These are phyloP conservation scores for Argyresthia goedartella DNA, from an alignment of 2,888 invertebrate species.

Conservation along the genomic window DNA sequence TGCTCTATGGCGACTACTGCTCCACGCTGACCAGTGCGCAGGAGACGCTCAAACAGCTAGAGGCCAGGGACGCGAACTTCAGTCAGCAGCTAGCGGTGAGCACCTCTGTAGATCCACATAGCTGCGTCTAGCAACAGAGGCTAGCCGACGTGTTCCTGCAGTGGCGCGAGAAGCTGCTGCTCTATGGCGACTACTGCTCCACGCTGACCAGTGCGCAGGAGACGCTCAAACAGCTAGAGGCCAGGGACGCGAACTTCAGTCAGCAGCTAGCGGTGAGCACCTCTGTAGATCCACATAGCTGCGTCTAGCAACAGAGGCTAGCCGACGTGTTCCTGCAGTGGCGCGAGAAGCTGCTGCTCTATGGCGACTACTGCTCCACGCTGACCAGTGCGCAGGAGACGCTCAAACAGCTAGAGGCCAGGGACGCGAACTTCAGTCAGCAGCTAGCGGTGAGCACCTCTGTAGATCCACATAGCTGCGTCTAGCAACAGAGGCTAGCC, in stretches of 20 bases:
- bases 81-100: slow-evolving; percentile 78
- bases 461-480: slow-evolving; percentile 73
- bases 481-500: slow-evolving; percentile 79
- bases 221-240: slow-evolving; percentile 81
- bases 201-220: slow-evolving; percentile 92
- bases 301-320: slow-evolving; percentile 77
- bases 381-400: slow-evolving; percentile 89
- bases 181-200: slow-evolving; percentile 97
- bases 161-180: slow-evolving; percentile 90
- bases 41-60: slow-evolving; percentile 82
- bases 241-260: slow-evolving; percentile 74
- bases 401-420: slow-evolving; percentile 81
- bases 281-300: slow-evolving; percentile 67
- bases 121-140: slow-evolving; percentile 78
- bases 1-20: slow-evolving; percentile 97
- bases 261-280: slow-evolving; percentile 76
- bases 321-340: slow-evolving; percentile 91
- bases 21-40: slow-evolving; percentile 94
- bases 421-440: slow-evolving; percentile 74
- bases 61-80: slow-evolving; percentile 74
- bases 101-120: slow-evolving; percentile 42
- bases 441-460: slow-evolving; percentile 74
- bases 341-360: slow-evolving; percentile 91
- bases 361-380: slow-evolving; percentile 97
- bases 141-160: slow-evolving; percentile 90